Percentiles rank a stretch among this genome's conserved stretches.
Conservation (phyloP, 1,140 invertebrate species). For the Arion vulgaris region DNA sequence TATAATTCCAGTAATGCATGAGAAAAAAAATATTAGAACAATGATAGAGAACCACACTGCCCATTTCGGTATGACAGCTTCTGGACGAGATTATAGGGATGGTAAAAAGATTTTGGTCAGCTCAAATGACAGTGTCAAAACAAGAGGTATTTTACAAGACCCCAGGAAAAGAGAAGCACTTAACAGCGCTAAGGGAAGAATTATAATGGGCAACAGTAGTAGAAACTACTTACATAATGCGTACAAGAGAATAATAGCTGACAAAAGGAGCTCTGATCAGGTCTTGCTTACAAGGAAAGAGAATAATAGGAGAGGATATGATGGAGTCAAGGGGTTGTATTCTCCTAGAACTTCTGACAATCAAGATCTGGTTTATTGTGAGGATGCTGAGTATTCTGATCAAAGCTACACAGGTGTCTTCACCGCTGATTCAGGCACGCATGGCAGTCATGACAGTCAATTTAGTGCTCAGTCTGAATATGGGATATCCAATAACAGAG, state of each 20-base stretch:
- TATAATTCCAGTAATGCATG: neutral
- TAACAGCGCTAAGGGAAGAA: neutral
- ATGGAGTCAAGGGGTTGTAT: neutral
- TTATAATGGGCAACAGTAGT: neutral
- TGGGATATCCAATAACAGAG: neutral
- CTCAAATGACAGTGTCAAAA: neutral
- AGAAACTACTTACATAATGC: neutral
- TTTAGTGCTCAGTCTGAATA: neutral
- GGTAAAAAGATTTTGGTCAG: too few relatives aligned
- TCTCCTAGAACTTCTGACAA: neutral
- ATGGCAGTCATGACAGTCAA: neutral
- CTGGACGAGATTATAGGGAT: neutral
- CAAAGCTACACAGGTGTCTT: neutral
- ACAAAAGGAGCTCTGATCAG: neutral
- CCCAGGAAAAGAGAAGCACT: neutral
- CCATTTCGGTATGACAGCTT: slow-evolving; percentile 8
- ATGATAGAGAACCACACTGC: neutral
- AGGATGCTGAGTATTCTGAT: neutral
- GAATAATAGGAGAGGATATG: neutral
- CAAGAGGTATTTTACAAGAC: neutral
- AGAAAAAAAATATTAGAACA: neutral
- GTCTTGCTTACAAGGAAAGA: neutral
- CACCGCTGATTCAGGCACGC: neutral
- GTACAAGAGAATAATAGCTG: neutral
- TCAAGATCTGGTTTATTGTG: neutral